Evolutionary conservation across 1,140 invertebrate genomes (phyloP).

Genomic region (Drosophila lacertosa): DNA sequence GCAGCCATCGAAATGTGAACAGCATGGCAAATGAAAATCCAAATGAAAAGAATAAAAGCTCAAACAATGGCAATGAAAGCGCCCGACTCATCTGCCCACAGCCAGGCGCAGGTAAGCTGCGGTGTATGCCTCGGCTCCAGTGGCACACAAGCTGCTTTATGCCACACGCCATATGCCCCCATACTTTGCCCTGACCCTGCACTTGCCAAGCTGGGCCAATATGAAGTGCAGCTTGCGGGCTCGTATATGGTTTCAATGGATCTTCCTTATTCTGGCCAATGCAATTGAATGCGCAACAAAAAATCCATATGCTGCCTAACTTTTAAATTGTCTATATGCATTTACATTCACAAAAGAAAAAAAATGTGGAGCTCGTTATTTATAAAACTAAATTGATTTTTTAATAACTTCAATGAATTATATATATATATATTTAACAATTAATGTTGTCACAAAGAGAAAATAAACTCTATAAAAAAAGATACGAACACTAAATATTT

Average conservation of each 20-base stretch:
- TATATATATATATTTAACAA: too few species aligned
- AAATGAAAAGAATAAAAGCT: constrained; percentile 33
- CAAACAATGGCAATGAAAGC: not conserved
- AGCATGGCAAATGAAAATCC: constrained; percentile 41
- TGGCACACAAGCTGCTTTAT: not conserved
- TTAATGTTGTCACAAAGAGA: too few species aligned
- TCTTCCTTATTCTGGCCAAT: not conserved
- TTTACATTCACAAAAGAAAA: too few species aligned
- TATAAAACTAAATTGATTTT: too few species aligned
- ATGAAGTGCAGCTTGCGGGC: not conserved
- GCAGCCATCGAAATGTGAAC: constrained; percentile 46
- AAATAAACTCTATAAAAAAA: too few species aligned
- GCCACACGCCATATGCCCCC: constrained; percentile 11
- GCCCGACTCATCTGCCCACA: not conserved
- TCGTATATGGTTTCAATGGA: too few species aligned
- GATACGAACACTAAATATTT: too few species aligned
- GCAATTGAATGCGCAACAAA: not conserved
- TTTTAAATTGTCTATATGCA: too few species aligned
- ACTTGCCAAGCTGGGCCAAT: not conserved
- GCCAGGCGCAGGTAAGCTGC: constrained; percentile 14
- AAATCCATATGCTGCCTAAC: too few species aligned
- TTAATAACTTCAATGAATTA: too few species aligned
- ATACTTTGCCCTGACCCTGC: constrained; percentile 4
- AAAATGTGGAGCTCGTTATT: too few species aligned
- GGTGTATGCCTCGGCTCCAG: not conserved